Base-by-base conservation (phyloP, 2,888 invertebrate species). In the Drosophila falleni region DNA sequence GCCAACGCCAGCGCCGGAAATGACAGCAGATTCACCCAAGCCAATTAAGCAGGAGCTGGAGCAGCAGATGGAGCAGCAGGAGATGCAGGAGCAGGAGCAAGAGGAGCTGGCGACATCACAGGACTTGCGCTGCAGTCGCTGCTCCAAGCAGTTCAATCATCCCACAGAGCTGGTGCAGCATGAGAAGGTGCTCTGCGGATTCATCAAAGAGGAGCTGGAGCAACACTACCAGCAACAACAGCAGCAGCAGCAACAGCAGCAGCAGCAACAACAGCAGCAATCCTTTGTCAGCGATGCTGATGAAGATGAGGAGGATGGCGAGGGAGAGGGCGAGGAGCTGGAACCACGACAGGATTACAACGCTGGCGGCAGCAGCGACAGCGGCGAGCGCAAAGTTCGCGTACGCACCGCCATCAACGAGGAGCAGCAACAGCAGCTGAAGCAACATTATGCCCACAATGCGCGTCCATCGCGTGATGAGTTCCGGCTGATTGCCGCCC, bases 381-480 rank as follows among this genome's bases (percentile, higher is more conserved):
- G 89, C 59, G 94, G 94, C 19, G 96, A 96, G 42, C 94, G 97
- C 74, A 96, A 97, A 91, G 97, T 97, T 13, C 95, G 99, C 80
- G 98, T 98, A 1, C 95, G 99, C 66, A 98, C 98, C 8, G 95
- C 98, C 74, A 96, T 99, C 74, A 97, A 97, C 46, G 99, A 99
- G 89, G 98, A 98, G 90, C 99, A 99, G 92, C 95, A 98, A 89
- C 95, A 95, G 46, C 95, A 98, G 61, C 94, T 99, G 58, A 97
- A 97, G 91, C 96, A 97, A 72, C 97, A 98, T 91, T 99, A 98
- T 92, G 94, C 96, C 54, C 92, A 96, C 19, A 99, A 99, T 93
- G 96, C 98, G 9, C 95, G 98, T 70, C 99, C 99, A 2, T 97
- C 97, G 90, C 96, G 98, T 53, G 98, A 98, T 81, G 99, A 99